phyloP scores from a whole-genome alignment of 2,113 vertebrate species.

The Reinhardtius hippoglossoides region DNA sequence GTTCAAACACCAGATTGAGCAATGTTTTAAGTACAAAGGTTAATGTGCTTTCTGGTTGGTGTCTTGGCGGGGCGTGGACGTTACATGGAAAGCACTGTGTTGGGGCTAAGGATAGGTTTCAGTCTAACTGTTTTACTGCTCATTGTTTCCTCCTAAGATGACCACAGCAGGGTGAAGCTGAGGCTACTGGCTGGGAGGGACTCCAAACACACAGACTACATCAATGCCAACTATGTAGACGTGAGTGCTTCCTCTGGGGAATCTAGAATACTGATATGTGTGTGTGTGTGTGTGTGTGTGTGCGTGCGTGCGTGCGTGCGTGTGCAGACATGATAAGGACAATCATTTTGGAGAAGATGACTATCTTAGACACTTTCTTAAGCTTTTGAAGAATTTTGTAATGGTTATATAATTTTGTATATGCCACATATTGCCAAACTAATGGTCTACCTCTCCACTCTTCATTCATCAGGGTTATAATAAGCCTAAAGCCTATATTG shows the following conservation, averaged over 20 bases:
- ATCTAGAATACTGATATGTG: slow-evolving; percentile 12
- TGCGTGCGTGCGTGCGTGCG: too few relatives aligned
- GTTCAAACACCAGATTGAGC: too few relatives aligned
- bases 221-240: slow-evolving; percentile 96
- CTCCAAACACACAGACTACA: slow-evolving; percentile 96
- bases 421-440: background rate
- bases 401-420: background rate
- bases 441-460: background rate
- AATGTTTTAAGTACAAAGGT: too few relatives aligned
- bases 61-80: too few relatives aligned
- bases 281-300: slow-evolving; percentile 7
- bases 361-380: too few relatives aligned
- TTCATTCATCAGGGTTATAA: slow-evolving; percentile 89
- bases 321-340: too few relatives aligned
- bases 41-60: too few relatives aligned
- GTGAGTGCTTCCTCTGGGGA: slow-evolving; percentile 84
- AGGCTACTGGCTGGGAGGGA: slow-evolving; percentile 93
- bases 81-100: background rate
- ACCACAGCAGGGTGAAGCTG: slow-evolving; percentile 96
- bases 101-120: background rate
- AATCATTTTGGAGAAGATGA: too few relatives aligned
- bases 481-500: slow-evolving; percentile 95
- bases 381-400: background rate
- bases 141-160: slow-evolving; percentile 82
- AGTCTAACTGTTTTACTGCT: slow-evolving; percentile 1